These are phyloP conservation scores for Tholera decimalis DNA, from an alignment of 2,888 invertebrate genomes.

Conservation along the genomic window DNA sequence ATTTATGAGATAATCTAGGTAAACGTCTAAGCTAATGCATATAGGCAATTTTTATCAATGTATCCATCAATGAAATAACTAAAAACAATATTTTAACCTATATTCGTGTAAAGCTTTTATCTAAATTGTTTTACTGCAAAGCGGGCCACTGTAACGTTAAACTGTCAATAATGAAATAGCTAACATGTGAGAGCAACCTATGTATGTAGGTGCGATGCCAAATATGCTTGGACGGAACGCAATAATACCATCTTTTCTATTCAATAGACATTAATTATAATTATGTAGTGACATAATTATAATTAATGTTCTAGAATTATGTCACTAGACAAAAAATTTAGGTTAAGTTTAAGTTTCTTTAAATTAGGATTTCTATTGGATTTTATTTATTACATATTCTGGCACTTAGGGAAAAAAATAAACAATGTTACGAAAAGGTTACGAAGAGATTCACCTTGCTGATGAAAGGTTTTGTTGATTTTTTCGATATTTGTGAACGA, in stretches of 20 bases:
- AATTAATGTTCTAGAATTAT: too few relatives aligned
- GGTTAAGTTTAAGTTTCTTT: too few relatives aligned
- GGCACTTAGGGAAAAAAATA: too few relatives aligned
- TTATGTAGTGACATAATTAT: too few relatives aligned
- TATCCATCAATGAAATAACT: conserved; percentile 38
- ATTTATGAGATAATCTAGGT: conserved; percentile 8
- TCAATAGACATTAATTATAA: too few relatives aligned
- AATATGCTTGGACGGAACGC: background rate
- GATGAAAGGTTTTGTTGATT: too few relatives aligned
- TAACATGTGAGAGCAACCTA: background rate
- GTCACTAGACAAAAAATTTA: too few relatives aligned
- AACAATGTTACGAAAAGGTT: too few relatives aligned
- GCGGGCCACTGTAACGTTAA: conserved; percentile 38
- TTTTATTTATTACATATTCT: too few relatives aligned
- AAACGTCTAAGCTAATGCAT: conserved; percentile 12
- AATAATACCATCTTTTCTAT: background rate
- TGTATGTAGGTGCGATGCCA: conserved; percentile 11
- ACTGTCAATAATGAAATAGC: conserved; percentile 33
- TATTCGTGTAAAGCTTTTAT: conserved; percentile 50
- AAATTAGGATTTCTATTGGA: too few relatives aligned
- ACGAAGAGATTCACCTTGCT: too few relatives aligned
- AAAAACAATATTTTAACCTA: conserved; percentile 28
- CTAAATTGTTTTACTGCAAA: conserved; percentile 50
- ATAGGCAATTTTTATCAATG: conserved; percentile 27
- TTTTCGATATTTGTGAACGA: too few relatives aligned